Conservation (phyloP, 2,797 vertebrate genomes). For the Gobio occitaniae region DNA sequence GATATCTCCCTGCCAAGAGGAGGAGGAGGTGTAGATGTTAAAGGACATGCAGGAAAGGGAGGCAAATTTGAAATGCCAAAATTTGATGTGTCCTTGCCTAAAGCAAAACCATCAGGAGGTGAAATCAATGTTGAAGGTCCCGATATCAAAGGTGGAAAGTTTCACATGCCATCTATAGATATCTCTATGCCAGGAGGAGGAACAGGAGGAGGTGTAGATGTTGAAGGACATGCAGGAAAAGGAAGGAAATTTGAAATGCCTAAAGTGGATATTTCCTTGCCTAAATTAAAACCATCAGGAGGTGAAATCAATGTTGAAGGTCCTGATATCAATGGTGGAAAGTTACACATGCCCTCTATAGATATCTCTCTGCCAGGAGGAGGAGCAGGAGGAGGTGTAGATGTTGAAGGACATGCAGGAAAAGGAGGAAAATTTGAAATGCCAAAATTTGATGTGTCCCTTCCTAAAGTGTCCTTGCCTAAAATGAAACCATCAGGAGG, state of each 20-base stretch:
- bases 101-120: neutral
- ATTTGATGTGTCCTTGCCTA: conserved; percentile 61
- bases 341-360: conserved; percentile 14
- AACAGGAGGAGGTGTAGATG: neutral
- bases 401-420: no score
- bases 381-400: no score
- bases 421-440: conserved; percentile 15
- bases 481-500: conserved; percentile 25
- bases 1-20: conserved; percentile 53
- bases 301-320: conserved; percentile 45
- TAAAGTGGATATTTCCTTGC: conserved; percentile 56
- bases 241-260: conserved; percentile 68
- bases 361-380: no score
- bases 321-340: conserved; percentile 49
- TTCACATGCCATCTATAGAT: conserved; percentile 44
- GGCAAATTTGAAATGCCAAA: conserved; percentile 45
- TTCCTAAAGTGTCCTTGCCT: conserved; percentile 55
- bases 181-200: conserved; percentile 42
- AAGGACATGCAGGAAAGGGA: neutral
- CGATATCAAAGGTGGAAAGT: neutral
- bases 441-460: neutral
- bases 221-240: neutral
- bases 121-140: conserved; percentile 11
- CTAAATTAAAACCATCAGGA: conserved; percentile 42
- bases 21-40: neutral